A percentile compares a stretch with the other conserved stretches of the same genome.
These are phyloP conservation scores for Drosophila anomelani DNA, from an alignment of 2,888 invertebrate species.

Conservation along the genomic window DNA sequence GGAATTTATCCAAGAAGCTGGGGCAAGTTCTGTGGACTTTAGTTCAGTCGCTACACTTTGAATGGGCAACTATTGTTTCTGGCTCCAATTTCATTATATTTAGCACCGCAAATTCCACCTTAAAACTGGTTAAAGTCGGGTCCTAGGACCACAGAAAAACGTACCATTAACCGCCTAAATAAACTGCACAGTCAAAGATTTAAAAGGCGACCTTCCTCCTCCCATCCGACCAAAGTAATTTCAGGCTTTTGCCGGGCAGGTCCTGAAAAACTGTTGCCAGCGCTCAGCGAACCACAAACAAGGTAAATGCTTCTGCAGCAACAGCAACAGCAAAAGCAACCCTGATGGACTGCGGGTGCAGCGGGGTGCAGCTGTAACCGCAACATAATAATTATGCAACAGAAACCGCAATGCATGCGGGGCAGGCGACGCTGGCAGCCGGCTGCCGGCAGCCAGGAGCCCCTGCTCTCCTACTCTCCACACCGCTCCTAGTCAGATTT, in stretches of 20 bases:
- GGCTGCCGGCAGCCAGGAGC: constrained; percentile 32
- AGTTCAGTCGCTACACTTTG: background rate
- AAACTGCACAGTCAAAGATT: constrained; percentile 76
- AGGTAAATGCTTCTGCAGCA: constrained; percentile 77
- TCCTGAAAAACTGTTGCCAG: constrained; percentile 72
- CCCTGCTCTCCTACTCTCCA: constrained; percentile 30
- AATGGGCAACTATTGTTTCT: constrained; percentile 14
- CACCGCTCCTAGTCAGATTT: constrained; percentile 44
- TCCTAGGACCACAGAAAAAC: constrained; percentile 7
- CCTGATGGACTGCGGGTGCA: constrained; percentile 30
- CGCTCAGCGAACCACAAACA: constrained; percentile 73
- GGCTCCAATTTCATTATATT: constrained; percentile 10
- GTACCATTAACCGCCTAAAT: constrained; percentile 70
- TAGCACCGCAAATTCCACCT: constrained; percentile 45
- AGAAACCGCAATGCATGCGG: constrained; percentile 80
- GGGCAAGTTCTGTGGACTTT: constrained; percentile 1
- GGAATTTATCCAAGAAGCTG: constrained; percentile 23
- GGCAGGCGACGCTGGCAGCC: constrained; percentile 50
- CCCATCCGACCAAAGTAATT: constrained; percentile 67
- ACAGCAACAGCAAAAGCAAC: constrained; percentile 62
- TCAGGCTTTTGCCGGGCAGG: constrained; percentile 56
- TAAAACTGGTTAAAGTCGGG: constrained; percentile 37
- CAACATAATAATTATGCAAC: constrained; percentile 81
- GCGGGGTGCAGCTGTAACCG: constrained; percentile 58
- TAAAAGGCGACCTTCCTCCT: constrained; percentile 75